A percentile compares a stretch with the other conserved stretches of the same genome.
These are phyloP conservation scores for Tryphoninae sp. DNA, from an alignment of 2,888 invertebrate species.

Conservation along the genomic window DNA sequence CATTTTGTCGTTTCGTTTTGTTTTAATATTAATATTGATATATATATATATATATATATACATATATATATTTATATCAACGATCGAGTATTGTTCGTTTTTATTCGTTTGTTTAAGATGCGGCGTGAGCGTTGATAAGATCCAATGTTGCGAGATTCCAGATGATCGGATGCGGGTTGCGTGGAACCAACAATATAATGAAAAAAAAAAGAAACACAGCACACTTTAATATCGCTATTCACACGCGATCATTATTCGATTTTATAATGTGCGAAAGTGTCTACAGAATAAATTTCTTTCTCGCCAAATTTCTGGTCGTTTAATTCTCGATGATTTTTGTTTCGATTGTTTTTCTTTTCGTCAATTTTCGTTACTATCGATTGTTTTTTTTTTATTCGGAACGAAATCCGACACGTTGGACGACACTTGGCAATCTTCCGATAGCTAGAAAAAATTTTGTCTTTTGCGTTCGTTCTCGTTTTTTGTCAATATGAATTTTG, in stretches of 20 bases:
- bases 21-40: conserved; percentile 52
- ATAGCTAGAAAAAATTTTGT: background rate
- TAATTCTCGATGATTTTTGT: conserved; percentile 1
- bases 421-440: conserved; percentile 64
- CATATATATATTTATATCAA: background rate
- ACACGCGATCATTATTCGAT: conserved; percentile 1
- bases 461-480: background rate
- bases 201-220: conserved; percentile 68
- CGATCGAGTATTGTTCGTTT: background rate
- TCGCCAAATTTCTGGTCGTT: background rate
- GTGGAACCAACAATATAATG: conserved; percentile 64
- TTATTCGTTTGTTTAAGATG: background rate
- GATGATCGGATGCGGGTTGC: conserved; percentile 37
- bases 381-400: background rate
- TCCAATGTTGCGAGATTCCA: conserved; percentile 36
- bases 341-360: background rate
- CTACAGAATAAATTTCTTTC: background rate
- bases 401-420: conserved; percentile 10
- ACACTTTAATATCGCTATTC: conserved; percentile 70
- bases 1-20: conserved; percentile 29
- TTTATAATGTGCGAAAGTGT: background rate
- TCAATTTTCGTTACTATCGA: background rate
- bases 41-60: conserved; percentile 1
- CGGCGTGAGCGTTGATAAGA: conserved; percentile 11
- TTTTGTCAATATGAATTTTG: conserved; percentile 1